A percentile compares a stretch with the other conserved stretches of the same genome.
These are phyloP conservation scores for Bombycilla garrulus DNA, from an alignment of 2,113 vertebrate species.

Conservation along the genomic window DNA sequence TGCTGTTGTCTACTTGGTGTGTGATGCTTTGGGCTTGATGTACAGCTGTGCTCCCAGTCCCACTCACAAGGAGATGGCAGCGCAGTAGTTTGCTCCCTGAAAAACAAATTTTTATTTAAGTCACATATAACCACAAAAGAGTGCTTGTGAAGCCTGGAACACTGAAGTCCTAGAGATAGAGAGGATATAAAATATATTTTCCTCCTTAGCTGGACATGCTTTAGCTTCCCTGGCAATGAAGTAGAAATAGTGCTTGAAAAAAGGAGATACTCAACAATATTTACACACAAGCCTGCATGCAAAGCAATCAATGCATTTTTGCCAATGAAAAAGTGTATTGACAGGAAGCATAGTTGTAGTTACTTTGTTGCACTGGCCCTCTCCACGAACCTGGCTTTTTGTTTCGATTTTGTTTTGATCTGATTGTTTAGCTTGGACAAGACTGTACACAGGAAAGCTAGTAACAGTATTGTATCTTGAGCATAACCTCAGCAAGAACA, in stretches of 20 bases:
- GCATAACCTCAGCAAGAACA: background rate
- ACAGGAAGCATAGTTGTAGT: background rate
- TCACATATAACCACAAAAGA: background rate
- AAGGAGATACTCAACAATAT: background rate
- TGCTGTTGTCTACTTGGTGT: background rate
- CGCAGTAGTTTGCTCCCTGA: slow-evolving; percentile 61
- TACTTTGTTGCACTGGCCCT: background rate
- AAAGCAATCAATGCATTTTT: background rate
- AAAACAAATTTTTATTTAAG: slow-evolving; percentile 44
- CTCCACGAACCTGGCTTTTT: background rate
- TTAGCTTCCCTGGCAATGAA: background rate
- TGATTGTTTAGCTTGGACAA: background rate
- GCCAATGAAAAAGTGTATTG: background rate
- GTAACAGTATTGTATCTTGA: background rate
- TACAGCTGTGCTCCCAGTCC: slow-evolving; percentile 56
- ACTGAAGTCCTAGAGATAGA: background rate
- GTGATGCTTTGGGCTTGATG: background rate
- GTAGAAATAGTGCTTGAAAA: background rate
- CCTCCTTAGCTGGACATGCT: background rate
- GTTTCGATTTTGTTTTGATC: background rate
- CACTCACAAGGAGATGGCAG: slow-evolving; percentile 76
- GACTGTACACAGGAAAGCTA: background rate
- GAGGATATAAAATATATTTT: background rate
- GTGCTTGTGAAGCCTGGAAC: background rate
- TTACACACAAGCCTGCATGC: background rate